These are phyloP conservation scores for Drosophila koepferae DNA, from an alignment of 2,888 invertebrate genomes.

Conservation along the genomic window DNA sequence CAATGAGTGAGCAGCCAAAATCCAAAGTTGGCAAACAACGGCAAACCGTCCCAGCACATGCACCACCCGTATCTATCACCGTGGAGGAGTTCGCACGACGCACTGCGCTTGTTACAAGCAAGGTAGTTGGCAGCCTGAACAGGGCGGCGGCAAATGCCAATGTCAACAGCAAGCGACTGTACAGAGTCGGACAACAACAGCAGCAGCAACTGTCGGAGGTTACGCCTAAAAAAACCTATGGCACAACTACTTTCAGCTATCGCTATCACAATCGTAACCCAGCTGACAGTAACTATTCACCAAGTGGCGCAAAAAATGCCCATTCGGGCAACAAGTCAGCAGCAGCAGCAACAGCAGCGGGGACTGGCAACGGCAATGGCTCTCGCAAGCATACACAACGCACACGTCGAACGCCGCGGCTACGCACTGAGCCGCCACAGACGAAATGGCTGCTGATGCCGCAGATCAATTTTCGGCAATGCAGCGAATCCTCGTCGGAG, in stretches of 20 bases:
- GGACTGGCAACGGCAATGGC: not conserved
- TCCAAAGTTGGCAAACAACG: not conserved
- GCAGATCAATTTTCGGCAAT: conserved; percentile 34
- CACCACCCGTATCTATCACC: not conserved
- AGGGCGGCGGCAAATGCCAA: no score
- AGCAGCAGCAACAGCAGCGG: not conserved
- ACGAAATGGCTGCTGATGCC: conserved; percentile 59
- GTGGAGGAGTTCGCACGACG: conserved; percentile 3
- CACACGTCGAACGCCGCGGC: not conserved
- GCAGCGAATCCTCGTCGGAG: conserved; percentile 54
- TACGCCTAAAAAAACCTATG: conserved; percentile 7
- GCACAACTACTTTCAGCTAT: not conserved
- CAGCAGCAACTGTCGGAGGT: not conserved
- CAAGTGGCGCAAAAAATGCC: not conserved
- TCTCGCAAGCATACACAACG: not conserved
- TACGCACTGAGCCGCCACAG: not conserved
- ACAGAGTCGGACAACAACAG: not conserved
- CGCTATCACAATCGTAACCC: not conserved
- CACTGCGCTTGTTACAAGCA: not conserved
- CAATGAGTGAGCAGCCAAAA: not conserved
- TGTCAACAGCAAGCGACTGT: not conserved
- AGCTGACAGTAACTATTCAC: not conserved
- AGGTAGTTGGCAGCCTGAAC: not conserved
- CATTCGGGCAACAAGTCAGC: not conserved
- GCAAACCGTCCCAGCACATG: not conserved